Evolutionary conservation across 1,140 invertebrate genomes (phyloP), one percentile per base, ranked within the genome.

Genomic region (Apocrypta bakeri): DNA sequence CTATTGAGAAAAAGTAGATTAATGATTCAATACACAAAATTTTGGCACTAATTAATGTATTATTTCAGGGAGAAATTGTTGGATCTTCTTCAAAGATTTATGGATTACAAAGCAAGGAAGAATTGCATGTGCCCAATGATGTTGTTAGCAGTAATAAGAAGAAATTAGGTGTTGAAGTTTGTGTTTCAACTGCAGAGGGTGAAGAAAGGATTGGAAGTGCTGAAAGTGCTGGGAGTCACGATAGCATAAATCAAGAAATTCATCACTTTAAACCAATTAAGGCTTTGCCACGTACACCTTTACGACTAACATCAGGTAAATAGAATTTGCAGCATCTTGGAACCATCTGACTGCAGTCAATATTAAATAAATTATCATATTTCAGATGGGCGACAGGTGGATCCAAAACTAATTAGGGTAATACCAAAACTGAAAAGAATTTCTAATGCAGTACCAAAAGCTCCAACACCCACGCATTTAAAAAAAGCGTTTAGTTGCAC

Each of bases 231-330:
- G 90, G 89, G 0, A 94, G 93, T 87, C 93, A 93, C 73, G 93
- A 94, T 83, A 94, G 93, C 82, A 92, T 94, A 42, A 93, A 93
- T 85, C 93, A 93, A 85, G 93, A 94, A 85, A 93, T 94, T 84
- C 93, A 93, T 87, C 92, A 93, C 84, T 94, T 94, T 74, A 94
- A 94, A 83, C 93, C 93, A 25, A 94, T 94, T 63, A 92, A 93
- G 85, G 90, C 92, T 33, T 91, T 93, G 84, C 93, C 93, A 73
- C 90, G 92, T 77, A 93, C 92, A 17, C 88, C 91, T 11, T 84
- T 92, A 12, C 89, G 89, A 84, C 75, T 87, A 42, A 88, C 88
- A 83, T 84, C 87, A 82, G 92, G 91, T 91, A 82, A 82, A 27
- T 61, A 68, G 0, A 66, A 29, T 31, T 14, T 63, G 27, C 9